Base-by-base conservation (phyloP, 2,888 invertebrate genomes). In the Acanthococcus lagerstroemiae region DNA sequence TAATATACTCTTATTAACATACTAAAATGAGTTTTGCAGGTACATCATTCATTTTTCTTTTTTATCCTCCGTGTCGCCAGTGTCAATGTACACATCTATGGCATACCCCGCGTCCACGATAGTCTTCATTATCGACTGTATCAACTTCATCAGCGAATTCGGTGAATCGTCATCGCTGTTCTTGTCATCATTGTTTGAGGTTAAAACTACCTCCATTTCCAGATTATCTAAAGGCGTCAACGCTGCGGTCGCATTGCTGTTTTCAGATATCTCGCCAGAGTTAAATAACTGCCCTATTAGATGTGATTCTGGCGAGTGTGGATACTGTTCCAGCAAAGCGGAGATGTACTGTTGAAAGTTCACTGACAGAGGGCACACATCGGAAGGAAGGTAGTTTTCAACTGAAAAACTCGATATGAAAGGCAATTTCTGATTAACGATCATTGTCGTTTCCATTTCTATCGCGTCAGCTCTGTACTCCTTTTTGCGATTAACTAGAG, bases 391-490 rank as follows among this genome's bases (percentile, higher is more conserved):
- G 27, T 55, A 65, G 21, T 65, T 65, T 21, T 65, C 24, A 15
- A 65, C 15, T 1, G 65, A 55, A 24, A 65, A 21, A 12, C n/a
- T 46, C n/a, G 65, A 65, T 9, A 65, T 26, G 27, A 55, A 54
- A 4, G 65, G 65, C 1, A 65, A n/a, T 19, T 55, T 37, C 12
- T 25, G 46, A 46, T 30, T 25, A 2, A 24, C 45, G 44, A 65
- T 37, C 26, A 21, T 25, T 25, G 22, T 97, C 0, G 85, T 88
- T 0, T 78, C 99, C 2, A 96, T 94, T 77, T 90, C 91, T 72
- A 86, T 89, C 81, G 90, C 95, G 86, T 87, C 93, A 0, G 77
- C 94, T 2, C 77, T 94, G 26, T 97, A 95, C 79, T 85, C 93
- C 70, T 76, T 90, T 50, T 87, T 91, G n/a, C 45, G 15, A 4